Percentiles rank a stretch among this genome's conserved stretches.
These are phyloP conservation scores for Adelognathus sp. DNA, from an alignment of 2,888 invertebrate genomes.

Conservation along the genomic window DNA sequence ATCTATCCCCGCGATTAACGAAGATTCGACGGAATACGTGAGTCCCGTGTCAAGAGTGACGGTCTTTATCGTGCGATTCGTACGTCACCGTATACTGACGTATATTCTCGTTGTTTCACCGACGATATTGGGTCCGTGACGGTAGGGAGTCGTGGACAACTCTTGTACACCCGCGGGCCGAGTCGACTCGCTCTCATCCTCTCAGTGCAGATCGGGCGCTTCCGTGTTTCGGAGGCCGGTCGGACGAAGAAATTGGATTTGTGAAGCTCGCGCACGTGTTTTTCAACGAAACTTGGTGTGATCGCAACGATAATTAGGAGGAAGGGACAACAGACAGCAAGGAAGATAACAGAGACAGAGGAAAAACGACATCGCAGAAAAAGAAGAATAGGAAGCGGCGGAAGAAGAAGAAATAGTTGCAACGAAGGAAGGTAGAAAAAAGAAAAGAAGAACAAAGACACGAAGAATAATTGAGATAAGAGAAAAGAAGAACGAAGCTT, in stretches of 20 bases:
- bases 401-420: not conserved
- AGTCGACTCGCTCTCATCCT: not conserved
- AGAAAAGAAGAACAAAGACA: not conserved
- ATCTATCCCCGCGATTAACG: no score
- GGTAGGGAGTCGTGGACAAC: not conserved
- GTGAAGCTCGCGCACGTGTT: not conserved
- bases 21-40: no score
- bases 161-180: not conserved
- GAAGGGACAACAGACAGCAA: not conserved
- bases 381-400: not conserved
- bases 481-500: no score
- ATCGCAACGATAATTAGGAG: not conserved
- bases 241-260: not conserved
- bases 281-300: not conserved
- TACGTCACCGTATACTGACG: constrained; percentile 24
- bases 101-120: constrained; percentile 14
- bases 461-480: no score
- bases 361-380: no score
- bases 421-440: not conserved
- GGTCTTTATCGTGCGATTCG: not conserved
- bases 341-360: not conserved
- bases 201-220: constrained; percentile 28
- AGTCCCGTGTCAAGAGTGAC: not conserved
- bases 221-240: constrained; percentile 19
- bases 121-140: constrained; percentile 16